Conservation (phyloP, 2,113 vertebrate species). For the Cervus canadensis region DNA sequence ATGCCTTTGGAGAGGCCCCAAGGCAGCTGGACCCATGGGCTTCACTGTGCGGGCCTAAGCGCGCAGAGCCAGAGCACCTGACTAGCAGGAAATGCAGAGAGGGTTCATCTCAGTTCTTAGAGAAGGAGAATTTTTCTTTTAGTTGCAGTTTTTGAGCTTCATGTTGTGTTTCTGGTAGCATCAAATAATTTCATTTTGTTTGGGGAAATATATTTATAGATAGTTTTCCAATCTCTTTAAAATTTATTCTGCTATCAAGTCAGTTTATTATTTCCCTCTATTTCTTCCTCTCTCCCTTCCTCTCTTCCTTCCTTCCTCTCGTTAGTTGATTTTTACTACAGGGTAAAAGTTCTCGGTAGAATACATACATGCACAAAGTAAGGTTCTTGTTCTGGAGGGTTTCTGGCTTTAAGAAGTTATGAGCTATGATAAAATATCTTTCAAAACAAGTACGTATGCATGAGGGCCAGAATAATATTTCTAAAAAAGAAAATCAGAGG, state of each 20-base stretch:
- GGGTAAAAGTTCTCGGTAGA: background rate
- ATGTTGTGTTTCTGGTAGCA: background rate
- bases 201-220: background rate
- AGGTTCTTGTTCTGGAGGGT: background rate
- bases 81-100: background rate
- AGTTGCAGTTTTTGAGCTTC: background rate
- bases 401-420: background rate
- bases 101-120: background rate
- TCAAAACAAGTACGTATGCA: background rate
- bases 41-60: background rate
- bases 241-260: background rate
- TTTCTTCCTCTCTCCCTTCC: background rate
- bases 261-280: background rate
- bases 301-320: no score
- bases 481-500: background rate
- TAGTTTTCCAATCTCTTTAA: background rate
- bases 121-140: background rate
- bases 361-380: background rate
- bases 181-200: background rate
- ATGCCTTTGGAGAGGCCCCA: background rate
- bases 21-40: background rate
- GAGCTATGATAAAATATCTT: background rate
- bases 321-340: background rate
- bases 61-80: background rate
- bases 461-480: background rate